Evolutionary conservation across 1,140 invertebrate genomes (phyloP).

Genomic region (Oedothorax gibbosus): DNA sequence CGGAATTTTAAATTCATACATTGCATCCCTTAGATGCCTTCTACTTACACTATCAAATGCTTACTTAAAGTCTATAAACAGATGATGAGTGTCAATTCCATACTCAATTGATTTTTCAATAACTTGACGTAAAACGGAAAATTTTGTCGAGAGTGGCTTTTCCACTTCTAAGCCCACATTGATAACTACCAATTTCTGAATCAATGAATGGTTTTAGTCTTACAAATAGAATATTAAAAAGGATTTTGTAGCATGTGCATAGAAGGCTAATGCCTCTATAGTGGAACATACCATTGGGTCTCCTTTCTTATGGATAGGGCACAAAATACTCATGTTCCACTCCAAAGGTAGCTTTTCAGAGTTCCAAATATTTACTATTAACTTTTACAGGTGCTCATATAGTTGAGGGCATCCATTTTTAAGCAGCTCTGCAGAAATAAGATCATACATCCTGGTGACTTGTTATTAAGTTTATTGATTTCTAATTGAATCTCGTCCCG

Average conservation of each 20-base stretch:
- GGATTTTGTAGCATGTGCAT: no score
- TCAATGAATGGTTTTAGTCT: no score
- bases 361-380: no score
- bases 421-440: no score
- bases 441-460: background rate
- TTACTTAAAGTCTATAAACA: conserved; percentile 20
- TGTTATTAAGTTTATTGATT: conserved; percentile 11
- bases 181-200: conserved; percentile 19
- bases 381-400: no score
- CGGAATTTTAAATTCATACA: conserved; percentile 1
- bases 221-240: no score
- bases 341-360: no score
- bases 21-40: background rate
- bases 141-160: conserved; percentile 3
- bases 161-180: background rate
- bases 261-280: no score
- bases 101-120: background rate
- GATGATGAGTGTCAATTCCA: conserved; percentile 6
- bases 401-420: no score
- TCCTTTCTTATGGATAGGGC: no score
- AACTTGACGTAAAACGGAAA: background rate
- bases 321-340: no score
- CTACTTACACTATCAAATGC: background rate
- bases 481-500: background rate
- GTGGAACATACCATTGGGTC: no score